Evolutionary conservation across 2,113 vertebrate species (phyloP), one percentile per base, ranked within the genome.

Genomic region (Heteronetta atricapilla): DNA sequence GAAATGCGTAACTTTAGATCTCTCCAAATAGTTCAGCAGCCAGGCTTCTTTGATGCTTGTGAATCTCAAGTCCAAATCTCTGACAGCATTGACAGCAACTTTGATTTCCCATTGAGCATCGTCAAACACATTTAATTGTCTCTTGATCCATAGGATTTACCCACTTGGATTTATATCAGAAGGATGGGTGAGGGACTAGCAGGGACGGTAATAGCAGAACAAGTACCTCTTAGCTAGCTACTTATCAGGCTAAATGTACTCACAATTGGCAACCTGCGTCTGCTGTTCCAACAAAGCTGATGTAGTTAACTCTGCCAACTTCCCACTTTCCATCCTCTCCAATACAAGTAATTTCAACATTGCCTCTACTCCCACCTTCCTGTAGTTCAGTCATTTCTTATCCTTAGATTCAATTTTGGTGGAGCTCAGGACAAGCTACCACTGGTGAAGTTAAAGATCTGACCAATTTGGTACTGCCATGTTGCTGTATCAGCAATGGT

Each of bases 1-100:
- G 93, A 96, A 95, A 95, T 26, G 52, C 80, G 52, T 94, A 95
- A 97, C 95, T 96, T 96, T 93, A 96, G 93, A 91, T 94, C 86
- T 92, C 93, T 97, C 73, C 95, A 95, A 96, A 89, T 68, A 94
- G 89, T 90, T 96, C 80, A 93, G 80, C 92, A 95, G 74, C 66
- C 79, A 94, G 84, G 60, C 55, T 60, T 93, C 88, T 90, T 80
- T 88, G 52, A 18, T 52, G n/a, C 63, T 88, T 89, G 44, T 69
- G 44, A 31, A 82, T 76, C 82, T 82, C 80, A 68, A 69, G 56
- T 33, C 72, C 68, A 88, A 79, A 73, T 31, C 60, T 94, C 85
- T 70, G 77, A 83, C 63, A 81, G 69, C 31, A 90, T 81, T 88
- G 78, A 67, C 34, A 60, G 44, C 50, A 86, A 92, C 68, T 93